Percentiles rank a stretch among this genome's conserved stretches.
These are phyloP conservation scores for Pseudopodoces humilis DNA, from an alignment of 2,113 vertebrate species.

Conservation along the genomic window DNA sequence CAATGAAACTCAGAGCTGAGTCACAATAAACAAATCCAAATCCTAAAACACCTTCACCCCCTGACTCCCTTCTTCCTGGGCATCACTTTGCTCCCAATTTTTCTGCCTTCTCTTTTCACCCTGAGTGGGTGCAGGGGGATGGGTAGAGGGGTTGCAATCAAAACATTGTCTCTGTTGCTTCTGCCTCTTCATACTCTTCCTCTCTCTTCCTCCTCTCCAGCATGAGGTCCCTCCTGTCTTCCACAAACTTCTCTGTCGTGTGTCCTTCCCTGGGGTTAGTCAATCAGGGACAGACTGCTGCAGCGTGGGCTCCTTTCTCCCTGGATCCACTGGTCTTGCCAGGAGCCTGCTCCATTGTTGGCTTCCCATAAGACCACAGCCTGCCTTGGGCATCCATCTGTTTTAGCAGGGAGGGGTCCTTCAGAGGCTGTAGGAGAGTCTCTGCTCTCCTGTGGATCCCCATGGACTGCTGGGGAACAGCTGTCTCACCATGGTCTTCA, in stretches of 20 bases:
- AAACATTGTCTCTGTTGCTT: not conserved
- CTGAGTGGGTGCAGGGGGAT: not conserved
- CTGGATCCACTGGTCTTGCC: not conserved
- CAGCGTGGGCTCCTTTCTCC: rapidly evolving
- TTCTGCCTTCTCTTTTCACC: not conserved
- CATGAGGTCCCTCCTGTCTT: not conserved
- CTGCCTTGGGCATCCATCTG: not conserved
- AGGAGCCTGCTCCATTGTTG: not conserved
- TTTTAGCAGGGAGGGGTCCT: not conserved
- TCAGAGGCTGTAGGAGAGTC: not conserved
- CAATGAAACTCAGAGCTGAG: not conserved
- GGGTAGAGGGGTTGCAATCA: not conserved
- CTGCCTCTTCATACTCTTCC: not conserved
- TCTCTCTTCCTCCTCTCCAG: not conserved
- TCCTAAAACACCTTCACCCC: not conserved
- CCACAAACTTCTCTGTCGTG: rapidly evolving
- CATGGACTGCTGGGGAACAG: not conserved
- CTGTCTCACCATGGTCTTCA: not conserved
- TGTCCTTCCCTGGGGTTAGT: not conserved
- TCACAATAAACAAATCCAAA: not conserved
- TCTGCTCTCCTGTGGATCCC: not conserved
- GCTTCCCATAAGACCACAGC: not conserved
- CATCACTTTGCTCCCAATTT: not conserved
- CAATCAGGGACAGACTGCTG: not conserved
- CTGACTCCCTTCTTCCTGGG: not conserved